Evolutionary conservation across 1,140 invertebrate genomes (phyloP).

Genomic region (Polypedilum vanderplanki): DNA sequence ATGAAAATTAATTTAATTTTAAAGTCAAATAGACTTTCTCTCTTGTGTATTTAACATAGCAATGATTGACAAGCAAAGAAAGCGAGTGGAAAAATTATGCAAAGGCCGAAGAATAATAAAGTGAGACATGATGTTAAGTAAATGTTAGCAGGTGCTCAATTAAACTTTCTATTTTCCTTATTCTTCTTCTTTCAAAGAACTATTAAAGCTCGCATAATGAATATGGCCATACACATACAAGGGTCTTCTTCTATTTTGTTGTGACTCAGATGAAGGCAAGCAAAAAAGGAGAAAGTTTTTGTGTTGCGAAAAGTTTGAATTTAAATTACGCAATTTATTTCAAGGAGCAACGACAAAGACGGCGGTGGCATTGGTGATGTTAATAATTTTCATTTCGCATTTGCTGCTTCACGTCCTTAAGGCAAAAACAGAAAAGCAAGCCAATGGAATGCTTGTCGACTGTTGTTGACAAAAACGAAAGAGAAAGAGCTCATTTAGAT

Average conservation of each 20-base stretch:
- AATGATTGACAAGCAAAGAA: no score
- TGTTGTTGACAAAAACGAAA: background rate
- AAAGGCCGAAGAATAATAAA: no score
- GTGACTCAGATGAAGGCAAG: no score
- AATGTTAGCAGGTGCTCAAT: no score
- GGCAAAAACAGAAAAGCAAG: background rate
- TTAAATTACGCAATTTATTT: slow-evolving; percentile 14
- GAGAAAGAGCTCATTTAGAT: background rate
- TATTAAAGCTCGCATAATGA: no score
- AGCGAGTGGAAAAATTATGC: no score
- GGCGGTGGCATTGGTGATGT: background rate
- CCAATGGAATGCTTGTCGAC: background rate
- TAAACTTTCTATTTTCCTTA: background rate
- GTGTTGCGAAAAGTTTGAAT: background rate
- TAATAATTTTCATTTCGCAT: background rate
- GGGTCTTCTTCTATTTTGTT: background rate
- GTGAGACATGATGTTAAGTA: no score
- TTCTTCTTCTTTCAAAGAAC: background rate
- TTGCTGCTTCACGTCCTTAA: background rate
- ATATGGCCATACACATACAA: background rate
- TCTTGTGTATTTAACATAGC: no score
- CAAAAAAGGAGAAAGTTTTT: background rate
- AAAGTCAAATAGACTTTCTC: no score
- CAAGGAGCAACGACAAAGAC: background rate
- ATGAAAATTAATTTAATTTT: no score